Percentiles rank a stretch among this genome's conserved stretches.
Conservation (phyloP, 2,113 vertebrate species). For the Pithys albifrons region DNA sequence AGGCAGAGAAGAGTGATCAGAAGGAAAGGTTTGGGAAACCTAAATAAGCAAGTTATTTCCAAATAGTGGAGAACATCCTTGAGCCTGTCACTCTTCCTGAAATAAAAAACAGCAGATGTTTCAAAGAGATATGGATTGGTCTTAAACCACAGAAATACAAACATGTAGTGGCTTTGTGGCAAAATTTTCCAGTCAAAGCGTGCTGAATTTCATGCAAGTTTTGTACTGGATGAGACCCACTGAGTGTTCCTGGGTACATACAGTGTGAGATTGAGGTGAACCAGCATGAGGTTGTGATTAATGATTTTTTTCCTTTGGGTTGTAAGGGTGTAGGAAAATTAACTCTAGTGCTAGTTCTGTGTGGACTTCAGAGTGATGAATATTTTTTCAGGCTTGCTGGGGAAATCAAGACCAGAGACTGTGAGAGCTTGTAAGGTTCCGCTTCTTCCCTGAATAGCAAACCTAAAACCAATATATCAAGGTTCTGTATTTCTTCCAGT, state of each 20-base stretch:
- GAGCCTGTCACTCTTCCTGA: not conserved
- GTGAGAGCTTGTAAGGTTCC: not conserved
- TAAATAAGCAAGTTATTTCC: not conserved
- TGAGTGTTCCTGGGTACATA: fast-evolving
- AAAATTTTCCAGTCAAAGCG: not conserved
- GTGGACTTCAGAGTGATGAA: not conserved
- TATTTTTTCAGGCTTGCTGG: not conserved
- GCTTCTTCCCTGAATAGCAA: not conserved
- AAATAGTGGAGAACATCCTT: not conserved
- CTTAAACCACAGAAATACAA: not conserved
- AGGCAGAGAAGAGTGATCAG: not conserved
- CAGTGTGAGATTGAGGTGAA: not conserved
- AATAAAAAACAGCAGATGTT: not conserved
- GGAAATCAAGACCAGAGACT: not conserved
- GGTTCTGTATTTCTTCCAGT: not conserved
- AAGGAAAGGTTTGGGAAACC: not conserved
- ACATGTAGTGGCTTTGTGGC: not conserved
- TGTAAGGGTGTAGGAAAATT: not conserved
- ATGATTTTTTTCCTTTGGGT: not conserved
- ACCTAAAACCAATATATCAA: not conserved
- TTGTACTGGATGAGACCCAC: not conserved
- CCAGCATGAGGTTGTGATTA: not conserved
- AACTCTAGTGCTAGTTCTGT: not conserved
- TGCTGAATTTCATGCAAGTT: not conserved
- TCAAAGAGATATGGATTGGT: not conserved